Percentiles rank a stretch among this genome's conserved stretches.
These are phyloP conservation scores for Labia minor DNA, from an alignment of 2,888 invertebrate genomes.

Conservation along the genomic window DNA sequence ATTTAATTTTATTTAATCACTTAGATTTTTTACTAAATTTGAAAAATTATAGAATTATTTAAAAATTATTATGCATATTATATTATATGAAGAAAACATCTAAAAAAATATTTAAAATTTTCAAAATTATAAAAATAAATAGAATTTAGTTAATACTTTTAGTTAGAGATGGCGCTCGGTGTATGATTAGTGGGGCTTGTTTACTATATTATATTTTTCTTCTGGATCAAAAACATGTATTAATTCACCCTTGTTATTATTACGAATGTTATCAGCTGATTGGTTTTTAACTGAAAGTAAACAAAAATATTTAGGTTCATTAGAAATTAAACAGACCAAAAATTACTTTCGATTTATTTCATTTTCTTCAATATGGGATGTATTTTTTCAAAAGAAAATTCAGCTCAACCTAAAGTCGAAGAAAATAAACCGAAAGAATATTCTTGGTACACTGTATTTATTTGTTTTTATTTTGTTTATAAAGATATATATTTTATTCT, in stretches of 20 bases:
- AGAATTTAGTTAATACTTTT: no score
- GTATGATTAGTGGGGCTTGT: no score
- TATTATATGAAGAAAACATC: no score
- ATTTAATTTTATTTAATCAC: no score
- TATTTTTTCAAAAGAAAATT: background rate
- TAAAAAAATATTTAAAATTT: no score
- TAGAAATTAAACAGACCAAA: background rate
- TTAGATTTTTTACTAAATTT: no score
- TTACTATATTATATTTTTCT: no score
- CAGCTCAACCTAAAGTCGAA: background rate
- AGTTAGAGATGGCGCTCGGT: no score
- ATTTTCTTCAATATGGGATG: background rate
- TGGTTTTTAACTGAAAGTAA: background rate
- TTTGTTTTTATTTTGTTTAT: background rate
- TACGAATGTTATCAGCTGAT: background rate
- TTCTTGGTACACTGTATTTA: background rate
- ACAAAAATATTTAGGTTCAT: background rate
- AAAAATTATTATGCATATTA: no score
- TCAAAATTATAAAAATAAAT: no score
- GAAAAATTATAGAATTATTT: no score
- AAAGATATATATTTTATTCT: constrained; percentile 16
- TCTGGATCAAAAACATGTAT: no score
- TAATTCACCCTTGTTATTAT: background rate
- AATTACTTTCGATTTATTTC: background rate
- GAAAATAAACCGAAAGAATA: background rate